phyloP scores from a whole-genome alignment of 2,797 vertebrate species.

The Sebastes itinus region DNA sequence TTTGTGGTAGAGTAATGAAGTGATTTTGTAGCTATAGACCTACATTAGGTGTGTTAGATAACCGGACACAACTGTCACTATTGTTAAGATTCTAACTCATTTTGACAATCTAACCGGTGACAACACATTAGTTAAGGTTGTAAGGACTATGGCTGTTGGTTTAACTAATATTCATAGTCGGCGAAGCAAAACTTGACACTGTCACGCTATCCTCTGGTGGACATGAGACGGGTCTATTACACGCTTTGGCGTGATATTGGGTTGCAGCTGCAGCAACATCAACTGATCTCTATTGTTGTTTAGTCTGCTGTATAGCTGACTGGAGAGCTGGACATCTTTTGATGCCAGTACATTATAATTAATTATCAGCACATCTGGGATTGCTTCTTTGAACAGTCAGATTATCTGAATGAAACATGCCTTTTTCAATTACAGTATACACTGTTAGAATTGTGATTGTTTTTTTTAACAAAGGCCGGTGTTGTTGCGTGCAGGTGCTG shows the following conservation, averaged over 20 bases:
- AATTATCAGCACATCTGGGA: constrained; percentile 3
- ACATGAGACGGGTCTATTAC: too few species aligned
- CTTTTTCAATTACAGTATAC: neutral
- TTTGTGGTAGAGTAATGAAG: neutral
- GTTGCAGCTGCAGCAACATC: neutral
- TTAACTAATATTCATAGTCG: too few species aligned
- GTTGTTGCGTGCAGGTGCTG: neutral
- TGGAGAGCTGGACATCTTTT: neutral
- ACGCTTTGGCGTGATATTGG: too few species aligned
- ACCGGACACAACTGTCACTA: neutral
- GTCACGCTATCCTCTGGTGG: too few species aligned
- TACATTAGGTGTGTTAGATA: neutral
- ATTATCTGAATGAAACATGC: neutral
- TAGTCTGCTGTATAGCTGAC: neutral
- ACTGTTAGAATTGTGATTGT: neutral
- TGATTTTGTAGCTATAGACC: neutral
- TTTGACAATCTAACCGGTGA: too few species aligned
- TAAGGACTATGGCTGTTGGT: neutral
- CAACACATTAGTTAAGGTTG: neutral
- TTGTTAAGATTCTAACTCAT: too few species aligned
- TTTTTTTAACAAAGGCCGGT: constrained; percentile 9
- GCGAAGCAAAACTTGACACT: too few species aligned
- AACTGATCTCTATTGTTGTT: neutral
- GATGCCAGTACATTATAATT: neutral
- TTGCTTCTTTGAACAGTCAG: neutral